Conservation (phyloP, 2,888 invertebrate genomes). For the Oscheius sp. region DNA sequence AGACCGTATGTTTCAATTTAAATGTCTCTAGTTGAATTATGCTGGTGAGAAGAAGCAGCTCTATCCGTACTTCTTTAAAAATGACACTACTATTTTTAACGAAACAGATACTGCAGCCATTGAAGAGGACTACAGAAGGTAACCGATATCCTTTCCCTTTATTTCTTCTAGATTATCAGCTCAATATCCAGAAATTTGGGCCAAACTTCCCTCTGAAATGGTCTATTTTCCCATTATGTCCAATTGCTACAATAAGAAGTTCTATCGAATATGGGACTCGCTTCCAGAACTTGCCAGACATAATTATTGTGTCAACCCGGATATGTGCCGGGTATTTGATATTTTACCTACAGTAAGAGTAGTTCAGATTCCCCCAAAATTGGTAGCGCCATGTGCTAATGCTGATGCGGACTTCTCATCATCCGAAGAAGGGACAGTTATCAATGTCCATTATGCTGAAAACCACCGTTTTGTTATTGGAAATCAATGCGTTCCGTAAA, state of each 20-base stretch:
- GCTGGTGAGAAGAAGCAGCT: background rate
- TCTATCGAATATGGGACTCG: slow-evolving; percentile 38
- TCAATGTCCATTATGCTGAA: slow-evolving; percentile 5
- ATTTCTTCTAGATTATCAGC: background rate
- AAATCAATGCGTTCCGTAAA: background rate
- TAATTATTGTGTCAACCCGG: slow-evolving; percentile 49
- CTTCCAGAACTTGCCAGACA: slow-evolving; percentile 16
- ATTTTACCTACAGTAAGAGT: background rate
- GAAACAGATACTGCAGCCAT: slow-evolving; percentile 2
- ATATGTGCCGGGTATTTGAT: slow-evolving; percentile 43
- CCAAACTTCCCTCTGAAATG: slow-evolving; percentile 29
- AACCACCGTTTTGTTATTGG: background rate
- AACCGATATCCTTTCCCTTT: background rate
- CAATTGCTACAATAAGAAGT: slow-evolving; percentile 39
- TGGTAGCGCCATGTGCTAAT: background rate
- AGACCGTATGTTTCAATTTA: background rate
- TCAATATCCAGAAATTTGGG: background rate
- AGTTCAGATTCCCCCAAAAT: slow-evolving; percentile 2
- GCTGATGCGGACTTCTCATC: slow-evolving; percentile 7
- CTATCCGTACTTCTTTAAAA: background rate
- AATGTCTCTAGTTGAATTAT: background rate
- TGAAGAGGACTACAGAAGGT: slow-evolving; percentile 3
- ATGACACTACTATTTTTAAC: background rate
- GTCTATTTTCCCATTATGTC: slow-evolving; percentile 38
- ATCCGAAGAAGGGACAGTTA: background rate